Base-by-base conservation (phyloP, 2,888 invertebrate species). In the Lymantria dispar region DNA sequence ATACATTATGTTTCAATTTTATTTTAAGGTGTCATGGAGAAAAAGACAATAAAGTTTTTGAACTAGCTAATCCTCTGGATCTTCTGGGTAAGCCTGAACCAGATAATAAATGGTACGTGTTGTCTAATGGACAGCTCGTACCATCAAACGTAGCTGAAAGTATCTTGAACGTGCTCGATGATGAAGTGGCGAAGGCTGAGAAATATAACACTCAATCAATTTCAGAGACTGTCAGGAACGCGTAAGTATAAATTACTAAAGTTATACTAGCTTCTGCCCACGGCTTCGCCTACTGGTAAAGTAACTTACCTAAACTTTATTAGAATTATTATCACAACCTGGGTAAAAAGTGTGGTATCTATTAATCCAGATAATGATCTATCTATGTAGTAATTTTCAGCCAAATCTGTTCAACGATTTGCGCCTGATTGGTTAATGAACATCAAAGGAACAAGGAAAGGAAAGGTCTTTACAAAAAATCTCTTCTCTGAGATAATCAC, bases 1-100 rank as follows among this genome's bases (percentile, higher is more conserved):
- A n/a, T n/a, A n/a, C n/a, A 36, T 11, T 36, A 1, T 29, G 12
- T 7, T 31, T 12, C 22, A 45, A 45, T 12, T 0, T 14, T 38
- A 30, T 5, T 14, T 33, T 33, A 63, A 92, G 92, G 92, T 92
- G 95, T 50, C 95, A 96, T 62, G 96, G 96, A 0, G 94, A 95
- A 73, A 83, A 92, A 72, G 91, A 87, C 43, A 94, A 95, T 78
- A 67, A 92, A 22, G 92, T 94, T 0, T 94, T 88, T 64, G 85
- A 93, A 40, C 71, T 93, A 44, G 93, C 93, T 0, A 83, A 91
- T 57, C 83, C 92, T 11, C 64, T 91, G 2, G 82, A 71, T 29
- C 74, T 90, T 0, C 68, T 92, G 0, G 87, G 80, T 0, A 73
- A 72, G 65, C 83, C 87, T 1, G 68, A 75, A 1, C 73, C 79